Percentiles rank a stretch among this genome's conserved stretches.
phyloP scores from a whole-genome alignment of 2,888 invertebrate species.

The Tromatobia lineatoria region DNA sequence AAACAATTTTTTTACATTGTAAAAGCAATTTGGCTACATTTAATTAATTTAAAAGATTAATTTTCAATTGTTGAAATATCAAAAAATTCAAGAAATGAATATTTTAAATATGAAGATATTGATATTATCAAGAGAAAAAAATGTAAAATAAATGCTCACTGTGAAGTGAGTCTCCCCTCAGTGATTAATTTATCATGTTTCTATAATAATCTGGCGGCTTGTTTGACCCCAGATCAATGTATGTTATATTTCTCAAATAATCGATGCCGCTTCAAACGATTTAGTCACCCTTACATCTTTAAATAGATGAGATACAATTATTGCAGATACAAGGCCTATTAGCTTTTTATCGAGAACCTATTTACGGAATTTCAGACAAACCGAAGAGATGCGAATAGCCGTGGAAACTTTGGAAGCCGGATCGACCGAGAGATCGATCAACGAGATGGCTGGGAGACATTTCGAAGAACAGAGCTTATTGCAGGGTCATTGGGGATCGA shows the following conservation, averaged over 20 bases:
- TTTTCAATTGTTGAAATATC: neutral
- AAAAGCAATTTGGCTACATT: too few relatives aligned
- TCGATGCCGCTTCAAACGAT: neutral
- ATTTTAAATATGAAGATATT: neutral
- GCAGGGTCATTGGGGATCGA: slow-evolving; percentile 94
- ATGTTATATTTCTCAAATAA: slow-evolving; percentile 6
- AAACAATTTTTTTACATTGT: too few relatives aligned
- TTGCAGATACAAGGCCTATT: neutral
- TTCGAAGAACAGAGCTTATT: slow-evolving; percentile 94
- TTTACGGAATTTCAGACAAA: slow-evolving; percentile 88
- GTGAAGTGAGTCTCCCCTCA: neutral
- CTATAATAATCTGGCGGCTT: neutral
- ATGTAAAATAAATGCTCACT: neutral
- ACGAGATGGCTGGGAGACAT: slow-evolving; percentile 92
- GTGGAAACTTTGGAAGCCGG: slow-evolving; percentile 92
- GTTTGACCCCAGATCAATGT: slow-evolving; percentile 25
- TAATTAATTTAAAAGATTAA: neutral
- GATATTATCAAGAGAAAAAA: neutral
- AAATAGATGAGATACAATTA: slow-evolving; percentile 2
- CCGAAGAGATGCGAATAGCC: slow-evolving; percentile 95
- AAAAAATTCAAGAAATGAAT: neutral
- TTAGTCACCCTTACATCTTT: neutral
- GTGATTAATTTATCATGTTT: slow-evolving; percentile 5
- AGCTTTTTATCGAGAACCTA: neutral
- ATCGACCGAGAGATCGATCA: slow-evolving; percentile 94